Evolutionary conservation across 2,113 vertebrate genomes (phyloP).

Genomic region (Reinhardtius hippoglossoides): DNA sequence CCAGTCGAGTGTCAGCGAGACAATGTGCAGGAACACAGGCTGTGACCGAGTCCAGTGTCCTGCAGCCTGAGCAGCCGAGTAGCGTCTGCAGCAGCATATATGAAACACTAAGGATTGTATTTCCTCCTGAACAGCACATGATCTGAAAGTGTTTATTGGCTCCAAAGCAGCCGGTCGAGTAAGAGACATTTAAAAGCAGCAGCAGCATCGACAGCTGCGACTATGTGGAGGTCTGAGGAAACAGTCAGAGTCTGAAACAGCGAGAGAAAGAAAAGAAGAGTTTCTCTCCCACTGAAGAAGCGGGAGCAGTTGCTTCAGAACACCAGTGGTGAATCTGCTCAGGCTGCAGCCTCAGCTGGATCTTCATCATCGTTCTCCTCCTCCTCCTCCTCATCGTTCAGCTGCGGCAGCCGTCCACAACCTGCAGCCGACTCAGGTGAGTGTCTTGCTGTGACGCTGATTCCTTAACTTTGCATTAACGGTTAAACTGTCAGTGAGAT

Average conservation of each 20-base stretch:
- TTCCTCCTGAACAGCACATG: constrained; percentile 13
- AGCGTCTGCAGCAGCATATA: background rate
- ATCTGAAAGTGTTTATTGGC: constrained; percentile 16
- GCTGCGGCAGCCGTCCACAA: constrained; percentile 19
- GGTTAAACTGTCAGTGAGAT: too few relatives aligned
- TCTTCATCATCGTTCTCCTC: constrained; percentile 45
- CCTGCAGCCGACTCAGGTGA: background rate
- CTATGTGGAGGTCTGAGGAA: constrained; percentile 54
- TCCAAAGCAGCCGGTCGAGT: constrained; percentile 36
- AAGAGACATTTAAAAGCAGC: constrained; percentile 41
- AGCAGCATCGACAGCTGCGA: constrained; percentile 18
- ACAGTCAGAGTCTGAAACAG: constrained; percentile 29
- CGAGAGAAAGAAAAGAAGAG: background rate
- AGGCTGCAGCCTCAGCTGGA: background rate
- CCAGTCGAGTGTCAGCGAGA: constrained; percentile 15
- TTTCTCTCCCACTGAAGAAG: constrained; percentile 12
- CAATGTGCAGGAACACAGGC: constrained; percentile 2
- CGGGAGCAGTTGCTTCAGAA: background rate
- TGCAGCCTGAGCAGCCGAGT: background rate
- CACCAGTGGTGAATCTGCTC: too few relatives aligned
- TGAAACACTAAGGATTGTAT: background rate
- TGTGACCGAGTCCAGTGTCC: background rate
- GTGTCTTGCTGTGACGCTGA: too few relatives aligned
- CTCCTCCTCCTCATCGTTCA: constrained; percentile 35
- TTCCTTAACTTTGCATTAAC: too few relatives aligned